Percentiles rank a stretch among this genome's conserved stretches.
phyloP scores from a whole-genome alignment of 2,888 invertebrate species.

The Dryobotodes eremita region DNA sequence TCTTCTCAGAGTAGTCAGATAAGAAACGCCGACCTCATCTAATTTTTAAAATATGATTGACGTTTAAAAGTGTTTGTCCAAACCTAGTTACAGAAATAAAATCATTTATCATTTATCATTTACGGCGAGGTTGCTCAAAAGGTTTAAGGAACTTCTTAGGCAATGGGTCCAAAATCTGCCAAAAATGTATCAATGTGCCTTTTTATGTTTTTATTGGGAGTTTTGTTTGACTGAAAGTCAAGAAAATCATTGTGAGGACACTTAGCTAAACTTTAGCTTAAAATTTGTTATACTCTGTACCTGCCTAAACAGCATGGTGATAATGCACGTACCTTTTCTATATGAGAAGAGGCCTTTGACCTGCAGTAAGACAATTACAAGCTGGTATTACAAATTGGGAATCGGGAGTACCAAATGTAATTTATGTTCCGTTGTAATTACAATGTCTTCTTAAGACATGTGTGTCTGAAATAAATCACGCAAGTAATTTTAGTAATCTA shows the following conservation, averaged over 20 bases:
- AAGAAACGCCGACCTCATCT: no score
- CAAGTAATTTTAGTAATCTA: constrained; percentile 10
- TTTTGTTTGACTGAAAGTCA: not conserved
- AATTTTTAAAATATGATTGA: no score
- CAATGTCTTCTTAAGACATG: constrained; percentile 29
- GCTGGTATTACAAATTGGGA: constrained; percentile 15
- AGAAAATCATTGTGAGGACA: not conserved
- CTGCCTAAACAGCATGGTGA: not conserved
- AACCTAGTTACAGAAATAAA: no score
- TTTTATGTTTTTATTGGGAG: not conserved
- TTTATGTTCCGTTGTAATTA: constrained; percentile 48
- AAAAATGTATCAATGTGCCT: not conserved
- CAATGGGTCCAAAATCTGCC: not conserved
- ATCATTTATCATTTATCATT: no score
- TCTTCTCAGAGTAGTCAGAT: no score
- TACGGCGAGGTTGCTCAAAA: no score
- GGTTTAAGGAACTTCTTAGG: not conserved
- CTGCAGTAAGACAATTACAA: constrained; percentile 7
- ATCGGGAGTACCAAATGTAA: constrained; percentile 26
- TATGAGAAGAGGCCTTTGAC: constrained; percentile 13
- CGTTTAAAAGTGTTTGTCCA: no score
- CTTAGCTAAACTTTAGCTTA: not conserved
- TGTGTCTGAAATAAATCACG: constrained; percentile 45
- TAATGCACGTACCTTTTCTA: not conserved
- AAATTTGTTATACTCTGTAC: not conserved